Percentiles rank a stretch among this genome's conserved stretches.
phyloP scores from a whole-genome alignment of 2,113 vertebrate genomes.

The Marmota monax region DNA sequence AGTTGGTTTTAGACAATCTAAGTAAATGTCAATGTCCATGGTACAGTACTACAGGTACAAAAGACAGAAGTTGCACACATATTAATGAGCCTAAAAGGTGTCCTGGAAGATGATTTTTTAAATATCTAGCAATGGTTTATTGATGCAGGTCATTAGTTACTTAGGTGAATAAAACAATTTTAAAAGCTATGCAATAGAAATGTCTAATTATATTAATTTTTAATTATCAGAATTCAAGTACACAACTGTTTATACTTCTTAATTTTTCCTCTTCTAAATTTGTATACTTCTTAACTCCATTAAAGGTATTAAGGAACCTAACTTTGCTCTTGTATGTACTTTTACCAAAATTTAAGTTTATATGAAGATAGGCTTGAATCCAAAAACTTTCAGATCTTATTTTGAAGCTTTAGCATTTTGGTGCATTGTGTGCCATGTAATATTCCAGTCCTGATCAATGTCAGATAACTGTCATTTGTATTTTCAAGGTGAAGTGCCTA shows the following conservation, averaged over 20 bases:
- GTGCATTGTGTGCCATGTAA: not conserved
- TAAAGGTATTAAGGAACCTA: not conserved
- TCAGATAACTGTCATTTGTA: slow-evolving; percentile 18
- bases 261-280: slow-evolving; percentile 15
- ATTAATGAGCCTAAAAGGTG: not conserved
- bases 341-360: not conserved
- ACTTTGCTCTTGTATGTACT: not conserved
- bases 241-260: not conserved
- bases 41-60: not conserved
- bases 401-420: slow-evolving; percentile 42
- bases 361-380: slow-evolving; percentile 17
- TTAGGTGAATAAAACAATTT: slow-evolving; percentile 10
- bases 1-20: not conserved
- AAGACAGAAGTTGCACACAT: not conserved
- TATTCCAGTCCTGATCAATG: not conserved
- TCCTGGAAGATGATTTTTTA: not conserved
- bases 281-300: not conserved
- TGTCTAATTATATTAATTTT: not conserved
- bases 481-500: slow-evolving; percentile 6
- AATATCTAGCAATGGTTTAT: not conserved
- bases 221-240: not conserved
- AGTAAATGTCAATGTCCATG: not conserved
- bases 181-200: not conserved
- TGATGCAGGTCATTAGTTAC: not conserved
- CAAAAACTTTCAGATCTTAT: slow-evolving; percentile 17